Evolutionary conservation across 2,797 vertebrate genomes (phyloP).

Genomic region (Lagocephalus sceleratus): DNA sequence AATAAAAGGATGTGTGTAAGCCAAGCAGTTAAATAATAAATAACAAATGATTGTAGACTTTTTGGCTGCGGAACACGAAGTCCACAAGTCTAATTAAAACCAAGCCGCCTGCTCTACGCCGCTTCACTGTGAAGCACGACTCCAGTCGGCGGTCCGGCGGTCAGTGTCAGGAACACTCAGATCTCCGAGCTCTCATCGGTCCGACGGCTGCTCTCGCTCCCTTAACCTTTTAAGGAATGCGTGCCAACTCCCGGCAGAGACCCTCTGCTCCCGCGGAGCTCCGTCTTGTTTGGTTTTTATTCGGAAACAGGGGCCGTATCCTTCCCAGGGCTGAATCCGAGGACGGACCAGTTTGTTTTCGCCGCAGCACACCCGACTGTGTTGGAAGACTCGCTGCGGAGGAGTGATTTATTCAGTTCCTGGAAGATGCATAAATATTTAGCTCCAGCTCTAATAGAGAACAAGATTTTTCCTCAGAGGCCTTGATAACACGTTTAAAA

Average conservation of each 20-base stretch:
- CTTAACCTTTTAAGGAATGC: constrained; percentile 55
- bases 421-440: constrained; percentile 67
- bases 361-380: constrained; percentile 35
- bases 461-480: constrained; percentile 9
- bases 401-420: constrained; percentile 50
- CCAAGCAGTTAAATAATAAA: too few relatives aligned
- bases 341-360: constrained; percentile 64
- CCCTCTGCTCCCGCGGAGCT: constrained; percentile 56
- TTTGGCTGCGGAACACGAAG: not conserved
- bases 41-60: too few relatives aligned
- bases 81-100: not conserved
- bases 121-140: too few relatives aligned
- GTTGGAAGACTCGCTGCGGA: constrained; percentile 41
- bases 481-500: constrained; percentile 23
- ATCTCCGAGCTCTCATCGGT: constrained; percentile 34
- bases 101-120: constrained; percentile 3
- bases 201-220: constrained; percentile 54
- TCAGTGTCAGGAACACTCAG: constrained; percentile 44
- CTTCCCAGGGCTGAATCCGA: constrained; percentile 53
- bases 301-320: constrained; percentile 56
- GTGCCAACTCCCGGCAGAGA: constrained; percentile 48
- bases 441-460: constrained; percentile 35
- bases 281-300: constrained; percentile 60
- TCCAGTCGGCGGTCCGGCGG: too few relatives aligned
- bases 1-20: too few relatives aligned